Conservation (phyloP, 2,113 vertebrate species). For the Pelmatolapia mariae region DNA sequence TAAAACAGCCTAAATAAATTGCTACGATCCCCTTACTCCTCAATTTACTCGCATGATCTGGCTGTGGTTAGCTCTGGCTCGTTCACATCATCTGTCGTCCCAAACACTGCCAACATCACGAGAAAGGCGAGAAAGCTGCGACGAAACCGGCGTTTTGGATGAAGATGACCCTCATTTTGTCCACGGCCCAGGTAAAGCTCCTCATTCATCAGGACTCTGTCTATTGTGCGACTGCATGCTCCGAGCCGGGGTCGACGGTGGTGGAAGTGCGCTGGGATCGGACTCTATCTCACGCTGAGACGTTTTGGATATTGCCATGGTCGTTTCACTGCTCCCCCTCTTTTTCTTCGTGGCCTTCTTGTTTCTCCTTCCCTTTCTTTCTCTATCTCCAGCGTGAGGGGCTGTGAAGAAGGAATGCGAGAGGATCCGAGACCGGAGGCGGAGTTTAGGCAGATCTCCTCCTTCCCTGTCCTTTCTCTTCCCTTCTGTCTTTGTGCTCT, state of each 20-base stretch:
- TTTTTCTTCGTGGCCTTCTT: conserved; percentile 33
- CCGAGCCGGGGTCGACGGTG: conserved; percentile 44
- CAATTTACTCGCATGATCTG: conserved; percentile 38
- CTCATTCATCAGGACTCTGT: conserved; percentile 62
- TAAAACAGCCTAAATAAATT: background rate
- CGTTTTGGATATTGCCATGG: conserved; percentile 64
- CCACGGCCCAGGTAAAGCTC: conserved; percentile 58
- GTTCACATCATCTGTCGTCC: conserved; percentile 57
- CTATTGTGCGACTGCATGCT: conserved; percentile 48
- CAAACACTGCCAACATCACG: conserved; percentile 55
- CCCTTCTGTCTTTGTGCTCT: conserved; percentile 30
- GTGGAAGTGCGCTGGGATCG: conserved; percentile 52
- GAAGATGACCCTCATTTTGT: conserved; percentile 76
- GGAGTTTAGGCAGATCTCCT: conserved; percentile 49
- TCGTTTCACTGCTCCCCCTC: conserved; percentile 44
- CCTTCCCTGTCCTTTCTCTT: conserved; percentile 16
- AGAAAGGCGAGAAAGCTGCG: conserved; percentile 73
- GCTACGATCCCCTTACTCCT: conserved; percentile 42
- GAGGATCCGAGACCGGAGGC: conserved; percentile 52
- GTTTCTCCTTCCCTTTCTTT: conserved; percentile 35
- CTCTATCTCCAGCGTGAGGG: conserved; percentile 47
- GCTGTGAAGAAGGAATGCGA: conserved; percentile 57
- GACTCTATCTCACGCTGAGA: conserved; percentile 56
- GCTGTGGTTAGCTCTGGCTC: conserved; percentile 34
- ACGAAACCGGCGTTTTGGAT: conserved; percentile 75